Evolutionary conservation across 2,113 vertebrate species (phyloP), one percentile per base, ranked within the genome.

Genomic region (Gila orcuttii): DNA sequence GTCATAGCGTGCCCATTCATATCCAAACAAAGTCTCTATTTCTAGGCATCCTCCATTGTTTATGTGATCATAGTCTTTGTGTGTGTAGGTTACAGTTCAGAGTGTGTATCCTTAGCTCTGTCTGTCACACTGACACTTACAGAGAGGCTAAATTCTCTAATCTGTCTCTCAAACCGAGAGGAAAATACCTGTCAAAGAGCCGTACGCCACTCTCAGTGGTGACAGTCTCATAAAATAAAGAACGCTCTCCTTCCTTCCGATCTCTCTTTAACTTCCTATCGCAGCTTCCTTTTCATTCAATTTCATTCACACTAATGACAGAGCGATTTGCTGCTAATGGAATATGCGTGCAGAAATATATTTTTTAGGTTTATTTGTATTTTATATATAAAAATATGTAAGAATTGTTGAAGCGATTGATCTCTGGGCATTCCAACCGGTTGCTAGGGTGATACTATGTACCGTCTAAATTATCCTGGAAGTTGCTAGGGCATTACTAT

Each of bases 101-200:
- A 36, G 23, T 55, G 15, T 45, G 45, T 57, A 55, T 57, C 47
- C 21, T 78, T 77, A 87, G 10, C 52, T 59, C 25, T 66, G 64
- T 69, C 47, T 77, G 73, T 69, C 47, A 83, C 60, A 60, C 73
- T 78, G 45, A 69, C 60, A 79, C 33, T 57, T 4, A 19, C 47
- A 74, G 36, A 45, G 81, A 78, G 36, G 10, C 64, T 36, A 36
- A 79, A 86, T 47, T 80, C 77, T 73, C 42, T 71, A 68, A 79
- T 86, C 76, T 86, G 50, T 79, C 78, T 59, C 25, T 73, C 68
- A 80, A 85, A 55, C 45, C 13, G 11, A 78, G 28, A 55, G 62
- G 59, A 79, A 78, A 57, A 57, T 59, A 73, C 31, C 77, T 86
- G 84, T 86, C 77, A 80, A 68, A 80, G 84, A 79, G 15, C 25